Base-by-base conservation (phyloP, 2,888 invertebrate genomes). In the Campoletis raptor region DNA sequence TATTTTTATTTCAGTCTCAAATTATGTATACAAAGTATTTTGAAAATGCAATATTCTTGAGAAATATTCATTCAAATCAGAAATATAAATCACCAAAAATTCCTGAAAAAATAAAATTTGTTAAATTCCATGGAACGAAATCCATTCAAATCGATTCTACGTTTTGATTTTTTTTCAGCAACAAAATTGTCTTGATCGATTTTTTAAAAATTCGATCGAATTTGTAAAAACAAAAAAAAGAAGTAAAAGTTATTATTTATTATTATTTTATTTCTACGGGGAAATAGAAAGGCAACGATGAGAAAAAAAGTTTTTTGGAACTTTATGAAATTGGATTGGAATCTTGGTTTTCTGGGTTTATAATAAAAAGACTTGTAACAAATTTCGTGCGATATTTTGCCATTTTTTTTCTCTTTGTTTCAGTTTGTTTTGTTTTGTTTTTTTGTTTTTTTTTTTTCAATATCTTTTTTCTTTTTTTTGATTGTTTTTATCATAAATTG, bases 401-500 rank as follows among this genome's bases (percentile, higher is more conserved):
- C 36, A 83, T 77, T 72, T 79, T 80, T 83, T 86, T 57, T 77
- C 57, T 52, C 54, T 10, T 81, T 74, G 42, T 54, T 69, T 78
- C 54, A 70, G 73, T 74, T 80, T 80, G 57, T 42, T 57, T 45
- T 45, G n/a, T 70, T 74, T 79, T 6, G 10, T 79, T 82, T 74
- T 85, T 70, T 66, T 52, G 18, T 80, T 66, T 21, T 77, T 42
- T 57, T 48, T 57, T 86, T 67, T 40, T 80, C 74, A 45, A n/a
- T 69, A 45, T 45, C 15, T 30, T 21, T 83, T 61, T 67, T 81
- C 69, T n/a, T 54, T 42, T 9, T 45, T 73, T 78, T 78, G 30
- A 15, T 42, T 64, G 21, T n/a, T 69, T 81, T 86, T 67, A 67
- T 79, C 81, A 66, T 74, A 76, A 86, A 79, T 61, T 81, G 66